Evolutionary conservation across 2,888 invertebrate genomes (phyloP).

Genomic region (Lepidochrysops patricia): DNA sequence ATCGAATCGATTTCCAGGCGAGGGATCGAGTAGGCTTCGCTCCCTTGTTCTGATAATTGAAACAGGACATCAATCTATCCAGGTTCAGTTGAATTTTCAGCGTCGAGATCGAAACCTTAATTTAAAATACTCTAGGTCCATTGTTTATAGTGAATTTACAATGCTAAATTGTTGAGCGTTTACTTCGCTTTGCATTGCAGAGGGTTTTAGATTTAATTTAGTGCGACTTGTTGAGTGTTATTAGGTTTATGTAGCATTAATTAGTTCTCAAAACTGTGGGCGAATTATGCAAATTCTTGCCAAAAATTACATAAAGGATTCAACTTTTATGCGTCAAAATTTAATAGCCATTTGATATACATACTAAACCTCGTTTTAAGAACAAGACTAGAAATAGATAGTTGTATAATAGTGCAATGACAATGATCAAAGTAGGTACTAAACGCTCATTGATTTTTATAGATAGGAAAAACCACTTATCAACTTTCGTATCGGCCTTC

Average conservation of each 20-base stretch:
- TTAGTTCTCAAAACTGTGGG: no score
- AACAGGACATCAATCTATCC: conserved; percentile 46
- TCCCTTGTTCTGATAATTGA: conserved; percentile 37
- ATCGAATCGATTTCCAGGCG: neutral
- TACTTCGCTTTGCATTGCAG: neutral
- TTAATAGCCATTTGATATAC: no score
- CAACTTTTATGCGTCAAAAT: no score
- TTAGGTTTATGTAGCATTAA: neutral
- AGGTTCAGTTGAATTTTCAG: conserved; percentile 23
- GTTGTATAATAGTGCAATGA: no score
- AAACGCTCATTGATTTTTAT: no score
- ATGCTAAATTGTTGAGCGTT: conserved; percentile 1
- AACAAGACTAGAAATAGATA: no score
- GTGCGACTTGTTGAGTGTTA: neutral
- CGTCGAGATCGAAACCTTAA: neutral
- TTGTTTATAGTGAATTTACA: neutral
- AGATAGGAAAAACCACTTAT: no score
- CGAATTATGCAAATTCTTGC: no score
- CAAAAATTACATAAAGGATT: no score
- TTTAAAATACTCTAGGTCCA: neutral
- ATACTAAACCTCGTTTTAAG: no score
- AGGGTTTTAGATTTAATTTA: neutral
- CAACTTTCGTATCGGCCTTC: no score
- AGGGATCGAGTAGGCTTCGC: conserved; percentile 21
- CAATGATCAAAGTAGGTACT: no score